Base-by-base conservation (phyloP, 2,797 vertebrate species). In the Tenualosa ilisha region DNA sequence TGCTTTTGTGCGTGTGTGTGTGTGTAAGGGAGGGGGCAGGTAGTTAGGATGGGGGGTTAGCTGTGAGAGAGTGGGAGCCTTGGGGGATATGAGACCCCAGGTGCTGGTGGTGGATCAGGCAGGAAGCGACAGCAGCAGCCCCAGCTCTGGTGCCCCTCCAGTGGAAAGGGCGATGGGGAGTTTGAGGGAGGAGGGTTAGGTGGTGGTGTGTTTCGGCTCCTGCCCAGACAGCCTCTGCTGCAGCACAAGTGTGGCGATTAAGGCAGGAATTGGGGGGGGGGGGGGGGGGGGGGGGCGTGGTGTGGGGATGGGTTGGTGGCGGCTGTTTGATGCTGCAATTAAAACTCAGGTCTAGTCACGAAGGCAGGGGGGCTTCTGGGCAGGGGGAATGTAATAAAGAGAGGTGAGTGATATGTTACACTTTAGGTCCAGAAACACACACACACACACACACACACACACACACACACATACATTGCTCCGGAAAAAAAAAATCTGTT, bases 351-450 rank as follows among this genome's bases (percentile, higher is more conserved):
- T 81, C 40, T 81, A 50, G 75, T 53, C 79, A 81, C 54, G 17
- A 79, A 79, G 72, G 72, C 72, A 79, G 72, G 37, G 68, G 72
- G 72, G 72, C 72, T 79, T 46, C 43, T 79, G 37, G 72, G 72
- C 40, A 79, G 40, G 72, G 72, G 37, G 40, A 31, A 31, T n/a
- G 65, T 68, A 85, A 51, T 85, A 85, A 81, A 43, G 79, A 54
- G 59, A 85, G 79, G 81, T 24, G 46, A 56, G 26, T 49, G 24
- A 81, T 81, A 81, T 59, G 31, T 81, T 85, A 17, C 40, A 46
- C 53, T 81, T 81, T 6, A 54, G 84, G 84, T 59, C 75, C n/a
- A 46, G 84, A 81, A 79, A 81, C 84, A 85, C 54, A 85, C 84
- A 63, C 75, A 81, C 84, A 85, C 65, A 82, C 51, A 82, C 81